A percentile compares a stretch with the other conserved stretches of the same genome.
Evolutionary conservation across 2,797 vertebrate species (phyloP).

Genomic region (Pagetopsis macropterus): DNA sequence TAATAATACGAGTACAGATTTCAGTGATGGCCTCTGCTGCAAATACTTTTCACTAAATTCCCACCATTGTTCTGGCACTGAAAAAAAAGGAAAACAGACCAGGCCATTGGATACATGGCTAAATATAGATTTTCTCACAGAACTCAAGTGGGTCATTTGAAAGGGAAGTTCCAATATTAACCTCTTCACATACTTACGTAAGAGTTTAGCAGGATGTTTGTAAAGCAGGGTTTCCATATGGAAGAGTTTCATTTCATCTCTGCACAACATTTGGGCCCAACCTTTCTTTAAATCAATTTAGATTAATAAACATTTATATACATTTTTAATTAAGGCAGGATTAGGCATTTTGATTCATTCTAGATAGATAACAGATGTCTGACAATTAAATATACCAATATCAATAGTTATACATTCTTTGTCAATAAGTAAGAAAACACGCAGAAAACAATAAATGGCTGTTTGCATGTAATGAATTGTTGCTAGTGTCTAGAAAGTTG

Average conservation of each 20-base stretch:
- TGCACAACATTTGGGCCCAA: constrained; percentile 7
- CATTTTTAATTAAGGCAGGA: background rate
- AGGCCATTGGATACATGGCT: constrained; percentile 24
- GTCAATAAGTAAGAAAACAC: background rate
- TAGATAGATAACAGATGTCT: background rate
- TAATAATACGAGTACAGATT: too few relatives aligned
- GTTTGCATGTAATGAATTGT: background rate
- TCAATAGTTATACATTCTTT: background rate
- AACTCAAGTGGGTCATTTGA: constrained; percentile 16
- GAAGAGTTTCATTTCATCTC: constrained; percentile 6
- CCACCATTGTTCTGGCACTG: constrained; percentile 30
- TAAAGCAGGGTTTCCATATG: background rate
- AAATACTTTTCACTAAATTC: constrained; percentile 24
- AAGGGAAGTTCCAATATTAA: constrained; percentile 6
- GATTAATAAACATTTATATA: background rate
- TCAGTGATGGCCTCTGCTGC: background rate
- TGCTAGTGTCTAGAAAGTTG: background rate
- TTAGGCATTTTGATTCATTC: background rate
- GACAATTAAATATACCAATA: background rate
- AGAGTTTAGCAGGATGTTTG: background rate
- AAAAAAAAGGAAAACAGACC: background rate
- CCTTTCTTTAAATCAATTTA: background rate
- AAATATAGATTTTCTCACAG: constrained; percentile 58
- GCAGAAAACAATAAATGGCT: background rate
- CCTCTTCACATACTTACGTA: background rate